phyloP scores from a whole-genome alignment of 2,113 vertebrate genomes.

The Neotragus pygmaeus region DNA sequence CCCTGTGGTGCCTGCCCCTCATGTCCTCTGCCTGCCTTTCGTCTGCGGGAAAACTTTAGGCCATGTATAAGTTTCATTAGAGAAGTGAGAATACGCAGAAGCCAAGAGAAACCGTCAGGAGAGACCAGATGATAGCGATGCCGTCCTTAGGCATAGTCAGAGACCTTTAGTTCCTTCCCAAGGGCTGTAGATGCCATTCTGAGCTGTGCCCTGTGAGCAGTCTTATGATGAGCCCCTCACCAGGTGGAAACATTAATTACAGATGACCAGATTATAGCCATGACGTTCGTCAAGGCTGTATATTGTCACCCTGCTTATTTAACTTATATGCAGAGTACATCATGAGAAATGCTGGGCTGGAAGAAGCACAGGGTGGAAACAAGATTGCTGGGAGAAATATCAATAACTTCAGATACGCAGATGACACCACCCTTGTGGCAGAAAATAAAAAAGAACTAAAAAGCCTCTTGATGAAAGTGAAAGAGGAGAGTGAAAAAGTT shows the following conservation, averaged over 20 bases:
- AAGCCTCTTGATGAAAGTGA: no score
- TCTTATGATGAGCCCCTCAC: not conserved
- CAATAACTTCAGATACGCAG: no score
- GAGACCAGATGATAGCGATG: not conserved
- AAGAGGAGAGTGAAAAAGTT: no score
- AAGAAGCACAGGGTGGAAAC: no score
- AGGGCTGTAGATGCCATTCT: not conserved
- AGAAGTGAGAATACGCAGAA: not conserved
- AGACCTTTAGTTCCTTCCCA: not conserved
- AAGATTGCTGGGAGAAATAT: no score
- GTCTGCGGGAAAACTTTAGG: not conserved
- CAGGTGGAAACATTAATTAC: not conserved
- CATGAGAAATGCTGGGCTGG: no score
- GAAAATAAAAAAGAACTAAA: no score
- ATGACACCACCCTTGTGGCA: no score
- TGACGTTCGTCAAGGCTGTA: not conserved
- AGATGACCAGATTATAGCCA: not conserved
- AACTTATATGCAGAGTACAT: no score
- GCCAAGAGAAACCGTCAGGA: not conserved
- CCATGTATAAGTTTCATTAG: not conserved
- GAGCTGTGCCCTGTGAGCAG: not conserved
- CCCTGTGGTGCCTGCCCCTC: accelerated
- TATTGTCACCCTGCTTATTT: no score
- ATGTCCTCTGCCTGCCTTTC: not conserved
- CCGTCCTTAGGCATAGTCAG: not conserved